Evolutionary conservation across 92 coral and sea anemone genomes (phyloP).

Genomic region (Parazoanthus darwini): DNA sequence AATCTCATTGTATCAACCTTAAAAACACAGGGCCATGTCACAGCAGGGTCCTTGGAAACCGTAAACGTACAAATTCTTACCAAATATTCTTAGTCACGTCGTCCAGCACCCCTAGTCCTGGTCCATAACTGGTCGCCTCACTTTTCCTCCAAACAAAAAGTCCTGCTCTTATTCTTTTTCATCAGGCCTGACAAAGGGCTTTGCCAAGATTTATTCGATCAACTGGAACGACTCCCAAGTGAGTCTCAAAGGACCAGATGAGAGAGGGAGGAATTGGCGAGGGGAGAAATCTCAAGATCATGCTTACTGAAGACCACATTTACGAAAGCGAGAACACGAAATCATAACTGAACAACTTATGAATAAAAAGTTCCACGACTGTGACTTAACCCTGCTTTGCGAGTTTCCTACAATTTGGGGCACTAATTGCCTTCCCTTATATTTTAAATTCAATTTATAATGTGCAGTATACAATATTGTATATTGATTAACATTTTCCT

Average conservation of each 20-base stretch:
- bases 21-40: not conserved
- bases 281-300: no score
- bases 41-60: not conserved
- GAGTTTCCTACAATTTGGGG: not conserved
- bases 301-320: not conserved
- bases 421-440: conserved; percentile 6
- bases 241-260: not conserved
- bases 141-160: not conserved
- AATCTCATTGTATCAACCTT: not conserved
- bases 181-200: not conserved
- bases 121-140: no score
- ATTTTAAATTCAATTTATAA: not conserved
- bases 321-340: not conserved
- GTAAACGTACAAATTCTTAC: no score
- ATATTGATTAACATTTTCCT: not conserved
- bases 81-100: no score
- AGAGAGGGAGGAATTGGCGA: not conserved
- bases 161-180: not conserved
- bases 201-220: not conserved
- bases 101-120: no score
- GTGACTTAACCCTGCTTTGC: not conserved
- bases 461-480: not conserved
- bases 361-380: not conserved
- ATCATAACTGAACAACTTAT: not conserved
- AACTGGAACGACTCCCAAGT: not conserved